Conservation (phyloP, 2,113 vertebrate species). For the Rhinogobius similis region DNA sequence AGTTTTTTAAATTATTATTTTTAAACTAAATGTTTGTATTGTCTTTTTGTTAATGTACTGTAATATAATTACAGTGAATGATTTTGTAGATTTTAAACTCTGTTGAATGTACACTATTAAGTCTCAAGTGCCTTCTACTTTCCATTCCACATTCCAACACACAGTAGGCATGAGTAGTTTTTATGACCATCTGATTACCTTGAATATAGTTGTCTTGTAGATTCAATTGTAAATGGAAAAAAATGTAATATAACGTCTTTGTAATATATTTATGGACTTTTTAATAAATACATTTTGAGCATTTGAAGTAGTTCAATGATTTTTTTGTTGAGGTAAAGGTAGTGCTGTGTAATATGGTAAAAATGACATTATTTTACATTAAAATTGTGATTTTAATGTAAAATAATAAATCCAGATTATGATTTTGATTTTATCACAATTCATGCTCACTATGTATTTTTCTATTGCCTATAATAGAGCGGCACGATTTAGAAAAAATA, state of each 20-base stretch:
- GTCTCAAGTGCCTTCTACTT: constrained; percentile 34
- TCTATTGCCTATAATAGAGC: too few relatives aligned
- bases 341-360: too few relatives aligned
- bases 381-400: too few relatives aligned
- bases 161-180: background rate
- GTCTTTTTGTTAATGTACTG: background rate
- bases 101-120: background rate
- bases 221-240: background rate
- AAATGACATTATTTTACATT: too few relatives aligned
- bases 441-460: too few relatives aligned
- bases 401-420: too few relatives aligned
- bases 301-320: background rate
- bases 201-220: background rate
- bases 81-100: constrained; percentile 1
- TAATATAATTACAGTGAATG: background rate
- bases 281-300: constrained; percentile 22
- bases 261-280: constrained; percentile 27
- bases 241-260: constrained; percentile 37
- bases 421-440: too few relatives aligned
- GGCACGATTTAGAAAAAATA: too few relatives aligned
- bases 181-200: background rate
- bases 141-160: background rate
- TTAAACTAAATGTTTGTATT: background rate
- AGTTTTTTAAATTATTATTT: background rate
- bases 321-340: background rate